Evolutionary conservation across 2,888 invertebrate genomes (phyloP).

Genomic region (Epirrita christyi): DNA sequence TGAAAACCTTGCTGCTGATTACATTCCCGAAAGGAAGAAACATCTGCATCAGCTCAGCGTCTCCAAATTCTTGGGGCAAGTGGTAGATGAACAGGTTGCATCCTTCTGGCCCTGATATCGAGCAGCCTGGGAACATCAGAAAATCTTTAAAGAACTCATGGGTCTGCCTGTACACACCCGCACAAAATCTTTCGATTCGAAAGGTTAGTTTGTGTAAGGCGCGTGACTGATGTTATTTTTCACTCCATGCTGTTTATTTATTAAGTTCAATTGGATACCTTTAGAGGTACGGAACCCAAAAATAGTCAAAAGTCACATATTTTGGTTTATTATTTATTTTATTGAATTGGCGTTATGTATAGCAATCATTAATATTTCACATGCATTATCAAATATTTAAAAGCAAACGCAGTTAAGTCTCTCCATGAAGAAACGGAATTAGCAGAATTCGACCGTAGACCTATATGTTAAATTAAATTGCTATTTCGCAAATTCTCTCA

Average conservation of each 20-base stretch:
- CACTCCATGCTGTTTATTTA: slow-evolving; percentile 9
- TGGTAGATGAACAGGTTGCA: slow-evolving; percentile 99
- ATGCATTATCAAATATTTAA: slow-evolving; percentile 8
- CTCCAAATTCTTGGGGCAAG: slow-evolving; percentile 99
- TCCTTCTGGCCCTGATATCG: slow-evolving; percentile 99
- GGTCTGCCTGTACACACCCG: slow-evolving; percentile 73
- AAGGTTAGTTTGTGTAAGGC: slow-evolving; percentile 28
- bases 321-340: background rate
- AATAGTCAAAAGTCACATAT: background rate
- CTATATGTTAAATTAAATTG: slow-evolving; percentile 1
- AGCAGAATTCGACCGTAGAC: background rate
- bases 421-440: too few relatives aligned
- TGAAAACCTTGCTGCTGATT: slow-evolving; percentile 99
- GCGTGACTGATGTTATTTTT: background rate
- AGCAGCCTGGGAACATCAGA: slow-evolving; percentile 93
- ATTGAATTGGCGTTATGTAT: too few relatives aligned
- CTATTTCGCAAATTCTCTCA: slow-evolving; percentile 4
- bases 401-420: background rate
- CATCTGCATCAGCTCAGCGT: slow-evolving; percentile 99
- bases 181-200: slow-evolving; percentile 18
- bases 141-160: slow-evolving; percentile 88
- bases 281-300: background rate
- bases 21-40: slow-evolving; percentile 99
- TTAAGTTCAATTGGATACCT: background rate
- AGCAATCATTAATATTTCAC: slow-evolving; percentile 8